Percentiles rank a stretch among this genome's conserved stretches.
Conservation (phyloP, 2,888 invertebrate species). For the Anorthoa munda region DNA sequence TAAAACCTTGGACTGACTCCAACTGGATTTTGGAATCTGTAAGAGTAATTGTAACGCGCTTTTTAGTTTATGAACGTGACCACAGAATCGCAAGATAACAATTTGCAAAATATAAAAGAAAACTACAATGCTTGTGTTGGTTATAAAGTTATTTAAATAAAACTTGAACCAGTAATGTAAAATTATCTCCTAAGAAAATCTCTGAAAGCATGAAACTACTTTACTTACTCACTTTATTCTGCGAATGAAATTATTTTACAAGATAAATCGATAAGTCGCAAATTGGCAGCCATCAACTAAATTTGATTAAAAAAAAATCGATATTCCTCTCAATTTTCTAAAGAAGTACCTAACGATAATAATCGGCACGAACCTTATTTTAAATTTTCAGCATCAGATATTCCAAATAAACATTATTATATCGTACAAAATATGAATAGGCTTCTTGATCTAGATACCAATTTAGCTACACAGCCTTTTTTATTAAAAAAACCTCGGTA, state of each 20-base stretch:
- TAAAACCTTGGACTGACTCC: slow-evolving; percentile 49
- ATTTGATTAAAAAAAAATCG: slow-evolving; percentile 20
- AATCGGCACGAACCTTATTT: slow-evolving; percentile 12
- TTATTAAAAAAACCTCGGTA: slow-evolving; percentile 25
- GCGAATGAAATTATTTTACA: neutral
- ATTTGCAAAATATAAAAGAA: neutral
- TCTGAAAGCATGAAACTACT: neutral
- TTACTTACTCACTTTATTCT: neutral
- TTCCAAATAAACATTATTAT: slow-evolving; percentile 15
- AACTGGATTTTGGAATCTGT: slow-evolving; percentile 19
- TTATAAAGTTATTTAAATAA: neutral
- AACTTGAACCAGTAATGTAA: neutral
- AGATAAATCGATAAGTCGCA: slow-evolving; percentile 1
- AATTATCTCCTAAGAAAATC: neutral
- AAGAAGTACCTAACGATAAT: slow-evolving; percentile 8
- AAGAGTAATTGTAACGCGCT: slow-evolving; percentile 13
- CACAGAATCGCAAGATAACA: neutral
- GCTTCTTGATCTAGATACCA: slow-evolving; percentile 14
- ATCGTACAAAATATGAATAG: neutral
- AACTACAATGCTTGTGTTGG: neutral
- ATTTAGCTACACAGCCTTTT: neutral
- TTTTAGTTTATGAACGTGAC: slow-evolving; percentile 8
- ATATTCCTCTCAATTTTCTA: slow-evolving; percentile 11
- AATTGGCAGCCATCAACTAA: slow-evolving; percentile 22
- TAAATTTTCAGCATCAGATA: slow-evolving; percentile 25